Evolutionary conservation across 2,113 vertebrate genomes (phyloP).

Genomic region (Pelvicachromis taeniatus): DNA sequence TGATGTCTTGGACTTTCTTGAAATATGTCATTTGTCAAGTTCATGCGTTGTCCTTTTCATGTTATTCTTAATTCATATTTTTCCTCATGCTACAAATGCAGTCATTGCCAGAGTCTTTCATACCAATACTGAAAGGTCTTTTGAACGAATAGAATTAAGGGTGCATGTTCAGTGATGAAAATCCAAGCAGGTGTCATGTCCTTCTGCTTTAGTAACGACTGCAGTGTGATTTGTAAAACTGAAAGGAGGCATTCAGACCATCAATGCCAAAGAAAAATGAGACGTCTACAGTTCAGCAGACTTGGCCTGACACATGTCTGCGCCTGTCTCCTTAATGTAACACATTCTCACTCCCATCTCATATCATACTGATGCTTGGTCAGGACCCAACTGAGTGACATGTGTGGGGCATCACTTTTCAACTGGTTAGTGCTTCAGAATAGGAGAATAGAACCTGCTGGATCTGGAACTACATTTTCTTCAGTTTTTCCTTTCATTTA

Average conservation of each 20-base stretch:
- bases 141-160: neutral
- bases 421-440: neutral
- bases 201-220: slow-evolving; percentile 5
- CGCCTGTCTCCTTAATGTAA: slow-evolving; percentile 10
- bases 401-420: neutral
- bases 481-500: neutral
- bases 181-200: neutral
- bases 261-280: slow-evolving; percentile 34
- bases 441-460: neutral
- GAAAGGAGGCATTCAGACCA: slow-evolving; percentile 11
- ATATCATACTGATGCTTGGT: neutral
- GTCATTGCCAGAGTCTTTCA: neutral
- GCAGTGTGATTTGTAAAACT: slow-evolving; percentile 23
- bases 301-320: slow-evolving; percentile 20
- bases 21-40: neutral
- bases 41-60: neutral
- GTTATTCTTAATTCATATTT: neutral
- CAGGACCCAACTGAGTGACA: neutral
- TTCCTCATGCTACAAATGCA: neutral
- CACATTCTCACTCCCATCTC: neutral
- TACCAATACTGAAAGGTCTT: neutral
- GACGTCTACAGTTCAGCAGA: slow-evolving; percentile 49
- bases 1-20: neutral
- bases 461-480: neutral
- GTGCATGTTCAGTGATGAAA: slow-evolving; percentile 18